A percentile compares a stretch with the other conserved stretches of the same genome.
phyloP scores from a whole-genome alignment of 2,797 vertebrate genomes.

The Serranus cabrilla region DNA sequence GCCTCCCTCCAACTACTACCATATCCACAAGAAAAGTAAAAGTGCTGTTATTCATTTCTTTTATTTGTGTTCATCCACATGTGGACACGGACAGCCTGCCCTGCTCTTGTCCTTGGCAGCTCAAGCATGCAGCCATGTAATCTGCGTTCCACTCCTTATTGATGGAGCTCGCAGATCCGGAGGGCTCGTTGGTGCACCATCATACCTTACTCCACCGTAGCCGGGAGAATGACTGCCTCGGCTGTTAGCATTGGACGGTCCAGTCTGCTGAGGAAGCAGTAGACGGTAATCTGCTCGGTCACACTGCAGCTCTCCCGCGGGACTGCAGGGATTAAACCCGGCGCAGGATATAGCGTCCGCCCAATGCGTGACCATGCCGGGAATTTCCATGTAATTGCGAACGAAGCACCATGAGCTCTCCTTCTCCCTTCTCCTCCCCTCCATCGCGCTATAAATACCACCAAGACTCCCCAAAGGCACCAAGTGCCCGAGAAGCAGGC shows the following conservation, averaged over 20 bases:
- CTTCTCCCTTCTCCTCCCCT: constrained; percentile 69
- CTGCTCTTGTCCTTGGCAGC: constrained; percentile 65
- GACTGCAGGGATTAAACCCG: constrained; percentile 80
- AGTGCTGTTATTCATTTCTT: constrained; percentile 51
- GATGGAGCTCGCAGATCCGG: constrained; percentile 70
- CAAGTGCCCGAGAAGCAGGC: constrained; percentile 51
- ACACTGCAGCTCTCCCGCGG: constrained; percentile 77
- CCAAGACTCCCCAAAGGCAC: constrained; percentile 73
- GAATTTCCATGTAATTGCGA: constrained; percentile 87
- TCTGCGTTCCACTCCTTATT: constrained; percentile 70
- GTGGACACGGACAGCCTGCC: constrained; percentile 47
- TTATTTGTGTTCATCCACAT: constrained; percentile 54
- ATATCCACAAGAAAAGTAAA: constrained; percentile 19
- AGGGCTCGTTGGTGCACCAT: constrained; percentile 54
- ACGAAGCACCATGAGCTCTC: constrained; percentile 70
- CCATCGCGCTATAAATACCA: constrained; percentile 77
- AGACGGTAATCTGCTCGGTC: constrained; percentile 83
- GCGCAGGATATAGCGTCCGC: constrained; percentile 73
- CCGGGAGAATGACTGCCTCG: constrained; percentile 65
- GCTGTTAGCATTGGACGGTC: constrained; percentile 74
- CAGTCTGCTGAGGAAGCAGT: constrained; percentile 85
- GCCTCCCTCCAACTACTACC: constrained; percentile 1
- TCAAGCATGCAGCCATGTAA: constrained; percentile 72
- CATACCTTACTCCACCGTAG: constrained; percentile 50
- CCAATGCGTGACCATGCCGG: constrained; percentile 81